Evolutionary conservation across 2,113 vertebrate genomes (phyloP).

Genomic region (Corythoichthys intestinalis): DNA sequence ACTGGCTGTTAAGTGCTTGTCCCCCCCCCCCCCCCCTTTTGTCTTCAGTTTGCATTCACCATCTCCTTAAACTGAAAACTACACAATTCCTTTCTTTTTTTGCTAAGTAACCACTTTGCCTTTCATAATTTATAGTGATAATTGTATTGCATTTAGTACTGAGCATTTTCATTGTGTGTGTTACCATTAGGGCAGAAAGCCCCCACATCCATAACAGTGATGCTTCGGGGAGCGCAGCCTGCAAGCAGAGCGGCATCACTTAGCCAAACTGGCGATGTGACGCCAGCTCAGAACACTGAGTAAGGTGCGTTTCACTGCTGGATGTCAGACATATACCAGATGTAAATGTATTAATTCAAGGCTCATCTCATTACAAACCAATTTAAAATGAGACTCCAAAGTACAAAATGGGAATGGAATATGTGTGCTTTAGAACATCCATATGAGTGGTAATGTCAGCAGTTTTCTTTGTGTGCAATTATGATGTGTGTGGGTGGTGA

Average conservation of each 20-base stretch:
- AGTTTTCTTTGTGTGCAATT: neutral
- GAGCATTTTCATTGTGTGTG: constrained; percentile 47
- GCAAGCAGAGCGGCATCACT: constrained; percentile 69
- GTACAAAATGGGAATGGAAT: neutral
- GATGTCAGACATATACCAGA: neutral
- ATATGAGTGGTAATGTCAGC: neutral
- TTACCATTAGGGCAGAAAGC: constrained; percentile 82
- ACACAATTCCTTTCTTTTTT: constrained; percentile 17
- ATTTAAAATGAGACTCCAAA: neutral
- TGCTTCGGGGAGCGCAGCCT: constrained; percentile 83
- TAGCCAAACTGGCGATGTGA: constrained; percentile 69
- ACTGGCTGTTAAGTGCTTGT: constrained; percentile 48
- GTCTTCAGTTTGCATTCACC: constrained; percentile 16
- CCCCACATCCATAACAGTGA: constrained; percentile 90
- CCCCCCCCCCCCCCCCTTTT: constrained; percentile 3
- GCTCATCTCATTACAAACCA: neutral
- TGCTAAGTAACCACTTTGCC: constrained; percentile 13
- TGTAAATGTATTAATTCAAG: too few relatives aligned
- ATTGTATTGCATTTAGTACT: constrained; percentile 20
- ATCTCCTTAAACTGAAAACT: neutral
- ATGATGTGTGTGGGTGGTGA: neutral
- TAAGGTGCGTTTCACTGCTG: constrained; percentile 59
- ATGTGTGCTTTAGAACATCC: neutral
- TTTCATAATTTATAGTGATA: neutral
- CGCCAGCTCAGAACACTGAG: constrained; percentile 48